A percentile compares a stretch with the other conserved stretches of the same genome.
Conservation (phyloP, 2,888 invertebrate species). For the Ichneumon xanthorius region DNA sequence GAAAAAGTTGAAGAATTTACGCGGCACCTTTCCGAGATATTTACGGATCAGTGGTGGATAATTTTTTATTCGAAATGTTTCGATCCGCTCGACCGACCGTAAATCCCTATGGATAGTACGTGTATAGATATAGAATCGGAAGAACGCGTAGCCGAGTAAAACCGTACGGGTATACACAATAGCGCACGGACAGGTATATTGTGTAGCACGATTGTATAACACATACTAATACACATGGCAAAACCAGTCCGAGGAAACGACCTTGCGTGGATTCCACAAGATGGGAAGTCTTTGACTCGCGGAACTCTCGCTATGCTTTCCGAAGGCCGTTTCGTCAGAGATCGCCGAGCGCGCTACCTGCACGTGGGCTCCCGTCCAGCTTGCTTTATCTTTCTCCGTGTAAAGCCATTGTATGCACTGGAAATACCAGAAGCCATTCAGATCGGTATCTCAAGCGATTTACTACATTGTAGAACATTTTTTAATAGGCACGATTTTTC, state of each 20-base stretch:
- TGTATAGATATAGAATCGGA: conserved; percentile 32
- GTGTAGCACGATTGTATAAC: neutral
- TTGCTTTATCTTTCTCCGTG: conserved; percentile 6
- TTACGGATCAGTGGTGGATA: conserved; percentile 27
- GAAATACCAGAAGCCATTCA: conserved; percentile 6
- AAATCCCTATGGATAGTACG: conserved; percentile 25
- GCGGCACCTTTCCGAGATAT: conserved; percentile 10
- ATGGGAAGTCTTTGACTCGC: conserved; percentile 68
- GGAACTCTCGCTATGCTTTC: conserved; percentile 57
- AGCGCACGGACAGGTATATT: neutral
- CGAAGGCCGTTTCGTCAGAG: conserved; percentile 61
- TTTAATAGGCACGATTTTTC: neutral
- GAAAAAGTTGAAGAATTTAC: conserved; percentile 6
- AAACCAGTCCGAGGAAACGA: conserved; percentile 62
- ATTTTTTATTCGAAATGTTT: conserved; percentile 37
- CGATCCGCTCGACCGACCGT: conserved; percentile 37
- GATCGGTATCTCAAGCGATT: neutral
- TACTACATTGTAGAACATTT: neutral
- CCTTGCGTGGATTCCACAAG: conserved; percentile 66
- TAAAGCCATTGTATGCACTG: neutral
- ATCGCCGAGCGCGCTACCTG: conserved; percentile 32
- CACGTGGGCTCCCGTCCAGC: conserved; percentile 51
- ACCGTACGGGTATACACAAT: neutral
- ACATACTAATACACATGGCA: conserved; percentile 27
- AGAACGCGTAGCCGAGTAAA: conserved; percentile 35